Base-by-base conservation (phyloP, 1,140 invertebrate species). In the Heliconius eleuchia region DNA sequence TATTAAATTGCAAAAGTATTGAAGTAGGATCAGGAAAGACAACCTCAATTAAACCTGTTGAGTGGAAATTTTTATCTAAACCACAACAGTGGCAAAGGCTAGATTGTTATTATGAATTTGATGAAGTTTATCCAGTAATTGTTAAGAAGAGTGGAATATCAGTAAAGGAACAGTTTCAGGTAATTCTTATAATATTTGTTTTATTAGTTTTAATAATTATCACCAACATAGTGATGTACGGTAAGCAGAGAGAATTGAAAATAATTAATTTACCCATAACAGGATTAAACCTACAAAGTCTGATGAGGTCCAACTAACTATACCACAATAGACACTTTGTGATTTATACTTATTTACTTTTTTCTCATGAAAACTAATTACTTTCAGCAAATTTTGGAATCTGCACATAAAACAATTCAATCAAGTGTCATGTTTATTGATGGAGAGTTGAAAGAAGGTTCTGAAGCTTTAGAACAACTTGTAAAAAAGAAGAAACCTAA, bases 51-150 rank as follows among this genome's bases (percentile, higher is more conserved):
- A 96, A 95, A 85, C 95, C 95, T 80, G 95, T 95, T 37, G 96
- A 96, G 8, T 96, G 96, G 95, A 97, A 96, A 84, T 96, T 97
- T 89, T 89, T 96, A 82, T 87, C 95, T 0, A 96, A 96, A 89
- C 82, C 91, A 3, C 95, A 95, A 6, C 95, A 95, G 83, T 98
- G 97, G 97, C 95, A 96, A 82, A 95, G 96, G 84, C 87, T 98
- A n/a, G 96, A 97, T 84, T 96, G 96, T 82, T 94, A 96, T 81
- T 95, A 96, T 86, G 96, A 97, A 85, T 95, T 98, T 88, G 96
- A 97, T 91, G 95, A 96, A 84, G 87, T 96, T 50, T 96, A 96
- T 87, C 95, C 96, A 60, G 95, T 97, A 66, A 91, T 95, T 80
- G 93, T 95, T 34, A 94, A 95, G 78, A 94, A 95, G 84, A 92